Evolutionary conservation across 2,888 invertebrate species (phyloP), one percentile per base, ranked within the genome.

Genomic region (Chaitophorus viminalis): DNA sequence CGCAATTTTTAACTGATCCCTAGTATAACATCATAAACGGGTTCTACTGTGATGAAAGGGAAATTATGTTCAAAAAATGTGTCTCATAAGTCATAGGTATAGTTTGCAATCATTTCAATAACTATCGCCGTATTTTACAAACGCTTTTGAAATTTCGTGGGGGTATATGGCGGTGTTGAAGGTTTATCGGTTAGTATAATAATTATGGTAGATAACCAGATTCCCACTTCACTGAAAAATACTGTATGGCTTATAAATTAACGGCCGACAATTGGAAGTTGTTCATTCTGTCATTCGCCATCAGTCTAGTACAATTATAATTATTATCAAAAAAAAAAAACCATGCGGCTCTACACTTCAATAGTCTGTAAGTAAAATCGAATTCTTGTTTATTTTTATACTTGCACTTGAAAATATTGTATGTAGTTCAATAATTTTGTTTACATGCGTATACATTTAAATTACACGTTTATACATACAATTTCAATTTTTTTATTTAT

Each of bases 141-240:
- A 3, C 21, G 5, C 3, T 18, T 1, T 39, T 60, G 21, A 60
- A 21, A 21, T 60, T 60, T 21, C 25, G 6, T 6, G 21, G 25
- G 60, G 60, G 60, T 60, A 60, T 25, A 60, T 25, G 9, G 68
- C 14, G 11, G 25, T 29, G 68, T 29, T 29, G 68, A 82, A 36
- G 25, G 33, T 82, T 52, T 82, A 82, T 33, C 52, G 46, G 70
- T 70, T 82, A 39, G 18, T 36, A 65, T 31, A 29, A 65, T 31
- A 29, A 52, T 52, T 46, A 33, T 68, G 65, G 9, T 36, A 60
- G 60, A 21, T 39, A 79, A 29, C 54, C 17, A 54, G 72, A 79
- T 86, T 86, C 86, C 79, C 72, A 86, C 86, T 79, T 79, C 86
- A 54, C 78, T 31, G 9, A 72, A 78, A 60, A 72, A 3, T 17